These are phyloP conservation scores for Dendrophyllia cribrosa DNA, from an alignment of 64 coral and sea anemone genomes.

Conservation along the genomic window DNA sequence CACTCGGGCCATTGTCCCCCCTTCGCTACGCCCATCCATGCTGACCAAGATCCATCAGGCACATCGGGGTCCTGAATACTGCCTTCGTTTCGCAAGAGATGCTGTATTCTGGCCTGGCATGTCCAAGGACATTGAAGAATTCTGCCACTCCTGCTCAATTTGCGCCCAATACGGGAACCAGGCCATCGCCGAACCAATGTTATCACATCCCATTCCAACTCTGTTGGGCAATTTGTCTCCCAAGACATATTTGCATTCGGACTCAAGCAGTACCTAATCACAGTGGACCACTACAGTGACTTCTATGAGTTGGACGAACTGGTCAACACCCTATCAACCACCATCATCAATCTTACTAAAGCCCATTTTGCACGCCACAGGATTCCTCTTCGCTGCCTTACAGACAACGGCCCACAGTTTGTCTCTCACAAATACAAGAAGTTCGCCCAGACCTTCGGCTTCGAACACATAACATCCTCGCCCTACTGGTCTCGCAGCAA, in stretches of 20 bases:
- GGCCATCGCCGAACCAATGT: not conserved
- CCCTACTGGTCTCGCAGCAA: slow-evolving; percentile 24
- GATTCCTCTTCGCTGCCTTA: not conserved
- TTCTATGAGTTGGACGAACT: slow-evolving; percentile 24
- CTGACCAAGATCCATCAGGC: slow-evolving; percentile 31
- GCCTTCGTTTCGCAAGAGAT: not conserved
- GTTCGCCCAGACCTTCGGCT: slow-evolving; percentile 35
- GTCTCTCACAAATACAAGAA: not conserved
- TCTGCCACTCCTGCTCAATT: not conserved
- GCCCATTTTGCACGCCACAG: slow-evolving; percentile 36
- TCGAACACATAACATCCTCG: slow-evolving; percentile 51
- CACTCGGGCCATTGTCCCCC: slow-evolving; percentile 25
- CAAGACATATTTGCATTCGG: too few species aligned
- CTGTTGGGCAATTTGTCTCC: too few species aligned
- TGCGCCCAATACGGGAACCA: too few species aligned
- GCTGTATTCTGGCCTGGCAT: not conserved
- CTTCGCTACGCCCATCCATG: not conserved
- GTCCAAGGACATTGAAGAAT: not conserved
- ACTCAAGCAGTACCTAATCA: slow-evolving; percentile 9
- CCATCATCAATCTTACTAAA: slow-evolving; percentile 45
- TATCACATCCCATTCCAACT: not conserved
- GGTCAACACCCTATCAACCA: slow-evolving; percentile 16
- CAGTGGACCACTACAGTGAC: slow-evolving; percentile 18
- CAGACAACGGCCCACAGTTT: slow-evolving; percentile 50
- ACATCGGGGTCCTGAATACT: not conserved